Percentiles rank a stretch among this genome's conserved stretches.
These are phyloP conservation scores for Miltochrista miniata DNA, from an alignment of 2,888 invertebrate species.

Conservation along the genomic window DNA sequence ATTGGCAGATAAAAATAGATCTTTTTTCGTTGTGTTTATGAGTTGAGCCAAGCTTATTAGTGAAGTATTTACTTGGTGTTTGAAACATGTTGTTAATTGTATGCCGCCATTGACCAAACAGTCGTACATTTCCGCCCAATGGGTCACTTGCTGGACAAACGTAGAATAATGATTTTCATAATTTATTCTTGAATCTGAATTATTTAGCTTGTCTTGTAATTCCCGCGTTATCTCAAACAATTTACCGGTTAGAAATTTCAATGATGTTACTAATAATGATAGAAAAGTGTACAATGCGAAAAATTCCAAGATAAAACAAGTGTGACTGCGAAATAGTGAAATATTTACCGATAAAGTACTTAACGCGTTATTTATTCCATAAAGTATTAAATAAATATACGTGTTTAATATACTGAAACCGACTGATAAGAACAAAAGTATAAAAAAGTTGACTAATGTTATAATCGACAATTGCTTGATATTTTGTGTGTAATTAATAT, in stretches of 20 bases:
- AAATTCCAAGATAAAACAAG: neutral
- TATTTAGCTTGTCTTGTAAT: neutral
- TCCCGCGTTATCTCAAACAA: neutral
- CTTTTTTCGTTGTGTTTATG: too few relatives aligned
- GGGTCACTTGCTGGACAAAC: neutral
- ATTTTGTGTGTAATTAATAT: neutral
- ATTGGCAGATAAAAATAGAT: too few relatives aligned
- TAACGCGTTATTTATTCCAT: neutral
- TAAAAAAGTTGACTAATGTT: neutral
- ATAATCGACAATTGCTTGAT: neutral
- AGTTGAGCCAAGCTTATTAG: too few relatives aligned
- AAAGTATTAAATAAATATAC: neutral
- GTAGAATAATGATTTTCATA: neutral
- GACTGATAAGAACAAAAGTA: neutral
- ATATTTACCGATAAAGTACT: neutral
- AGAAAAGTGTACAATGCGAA: neutral
- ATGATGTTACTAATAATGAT: neutral
- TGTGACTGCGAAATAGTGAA: neutral
- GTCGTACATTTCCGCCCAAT: constrained; percentile 5
- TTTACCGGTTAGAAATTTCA: neutral
- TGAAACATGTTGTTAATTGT: constrained; percentile 3
- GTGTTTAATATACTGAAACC: neutral
- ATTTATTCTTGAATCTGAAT: neutral
- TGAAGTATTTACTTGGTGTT: neutral
- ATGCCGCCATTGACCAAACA: constrained; percentile 7